Percentiles rank a stretch among this genome's conserved stretches.
Conservation (phyloP, 2,113 vertebrate species). For the Pseudolaguvia tuberculata region DNA sequence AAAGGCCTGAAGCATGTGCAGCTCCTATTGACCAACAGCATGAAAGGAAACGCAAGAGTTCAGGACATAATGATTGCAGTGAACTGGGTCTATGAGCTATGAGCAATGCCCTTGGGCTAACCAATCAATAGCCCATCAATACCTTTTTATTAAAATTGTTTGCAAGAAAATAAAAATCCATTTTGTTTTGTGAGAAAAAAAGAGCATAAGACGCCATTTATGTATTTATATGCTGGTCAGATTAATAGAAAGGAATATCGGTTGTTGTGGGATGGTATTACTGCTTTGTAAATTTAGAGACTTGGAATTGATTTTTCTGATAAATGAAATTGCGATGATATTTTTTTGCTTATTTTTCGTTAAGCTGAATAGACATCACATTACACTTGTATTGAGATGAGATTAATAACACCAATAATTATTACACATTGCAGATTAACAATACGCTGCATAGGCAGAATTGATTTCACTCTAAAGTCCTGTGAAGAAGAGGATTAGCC, state of each 20-base stretch:
- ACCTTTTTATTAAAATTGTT: constrained; percentile 82
- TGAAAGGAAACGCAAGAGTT: constrained; percentile 68
- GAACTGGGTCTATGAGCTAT: constrained; percentile 62
- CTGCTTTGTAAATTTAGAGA: constrained; percentile 52
- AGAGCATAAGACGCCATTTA: constrained; percentile 62
- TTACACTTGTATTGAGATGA: constrained; percentile 68
- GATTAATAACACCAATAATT: constrained; percentile 74
- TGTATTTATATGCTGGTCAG: constrained; percentile 64
- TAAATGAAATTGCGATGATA: constrained; percentile 71
- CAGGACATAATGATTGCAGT: constrained; percentile 74
- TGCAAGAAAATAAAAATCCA: constrained; percentile 76
- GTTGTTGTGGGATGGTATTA: constrained; percentile 61
- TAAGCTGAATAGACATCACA: constrained; percentile 65
- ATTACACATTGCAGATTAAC: constrained; percentile 68
- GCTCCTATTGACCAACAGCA: constrained; percentile 69
- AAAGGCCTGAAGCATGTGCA: constrained; percentile 58
- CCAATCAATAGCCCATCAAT: constrained; percentile 72
- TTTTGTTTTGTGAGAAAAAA: constrained; percentile 66
- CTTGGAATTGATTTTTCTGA: constrained; percentile 71
- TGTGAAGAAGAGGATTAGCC: constrained; percentile 25
- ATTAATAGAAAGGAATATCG: constrained; percentile 65
- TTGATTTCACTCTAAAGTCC: constrained; percentile 63
- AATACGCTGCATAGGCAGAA: constrained; percentile 62
- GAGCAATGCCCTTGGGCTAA: constrained; percentile 63
- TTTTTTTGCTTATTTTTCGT: constrained; percentile 65